These are phyloP conservation scores for Panurus biarmicus DNA, from an alignment of 2,113 vertebrate genomes.

Conservation along the genomic window DNA sequence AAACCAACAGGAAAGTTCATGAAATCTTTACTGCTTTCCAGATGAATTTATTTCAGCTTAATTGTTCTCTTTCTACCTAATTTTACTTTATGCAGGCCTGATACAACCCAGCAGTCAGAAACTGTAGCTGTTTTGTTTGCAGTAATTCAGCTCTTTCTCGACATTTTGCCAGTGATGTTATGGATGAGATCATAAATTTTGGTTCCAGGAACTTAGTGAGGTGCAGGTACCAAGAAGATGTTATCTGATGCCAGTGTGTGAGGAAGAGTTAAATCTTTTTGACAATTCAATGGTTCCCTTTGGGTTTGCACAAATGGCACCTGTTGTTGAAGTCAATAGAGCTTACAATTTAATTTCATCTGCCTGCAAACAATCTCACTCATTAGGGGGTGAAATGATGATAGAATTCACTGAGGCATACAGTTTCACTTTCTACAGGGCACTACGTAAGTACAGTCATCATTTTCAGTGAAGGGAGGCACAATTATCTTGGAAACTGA, in stretches of 20 bases:
- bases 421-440: conserved; percentile 77
- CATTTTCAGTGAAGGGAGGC: conserved; percentile 72
- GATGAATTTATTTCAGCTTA: neutral
- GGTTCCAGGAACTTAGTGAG: neutral
- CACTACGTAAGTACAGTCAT: conserved; percentile 74
- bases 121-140: neutral
- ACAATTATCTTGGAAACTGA: conserved; percentile 72
- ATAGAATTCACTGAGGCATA: conserved; percentile 81
- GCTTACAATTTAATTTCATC: conserved; percentile 95
- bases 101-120: neutral
- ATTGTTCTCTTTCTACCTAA: neutral
- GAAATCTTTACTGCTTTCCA: neutral
- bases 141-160: neutral
- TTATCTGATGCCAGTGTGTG: neutral
- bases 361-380: conserved; percentile 88
- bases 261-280: conserved; percentile 73
- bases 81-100: neutral
- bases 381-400: conserved; percentile 86
- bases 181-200: neutral
- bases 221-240: conserved; percentile 14
- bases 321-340: conserved; percentile 89
- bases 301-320: conserved; percentile 81
- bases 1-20: neutral
- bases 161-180: neutral
- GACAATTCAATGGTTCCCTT: conserved; percentile 67